phyloP scores from a whole-genome alignment of 2,113 vertebrate species.

The Toxostoma redivivum region DNA sequence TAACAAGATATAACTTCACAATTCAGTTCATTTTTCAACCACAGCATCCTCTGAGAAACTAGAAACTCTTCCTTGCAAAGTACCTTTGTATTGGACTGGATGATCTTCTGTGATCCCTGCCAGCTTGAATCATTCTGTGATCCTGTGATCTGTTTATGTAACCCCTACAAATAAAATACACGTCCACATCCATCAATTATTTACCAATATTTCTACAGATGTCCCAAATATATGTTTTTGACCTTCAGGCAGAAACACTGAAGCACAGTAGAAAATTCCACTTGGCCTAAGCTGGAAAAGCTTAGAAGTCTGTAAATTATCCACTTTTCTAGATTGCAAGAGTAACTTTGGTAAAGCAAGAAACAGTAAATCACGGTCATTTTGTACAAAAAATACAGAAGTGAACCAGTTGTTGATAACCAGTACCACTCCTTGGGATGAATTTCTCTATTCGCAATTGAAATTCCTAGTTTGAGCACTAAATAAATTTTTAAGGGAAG shows the following conservation, averaged over 20 bases:
- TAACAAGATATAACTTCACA: not conserved
- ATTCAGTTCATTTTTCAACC: not conserved
- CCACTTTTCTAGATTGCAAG: not conserved
- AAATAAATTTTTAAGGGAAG: not conserved
- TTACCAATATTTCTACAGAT: slow-evolving; percentile 6
- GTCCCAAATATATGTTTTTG: not conserved
- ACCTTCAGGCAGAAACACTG: not conserved
- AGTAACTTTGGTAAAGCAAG: not conserved
- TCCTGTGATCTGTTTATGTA: not conserved
- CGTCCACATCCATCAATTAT: slow-evolving; percentile 11
- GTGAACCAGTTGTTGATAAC: not conserved
- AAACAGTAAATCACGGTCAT: not conserved
- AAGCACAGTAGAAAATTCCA: slow-evolving; percentile 3
- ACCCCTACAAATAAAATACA: slow-evolving; percentile 24
- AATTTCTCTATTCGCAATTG: not conserved
- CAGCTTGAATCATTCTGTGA: not conserved
- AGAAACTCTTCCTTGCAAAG: not conserved
- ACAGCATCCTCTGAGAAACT: not conserved
- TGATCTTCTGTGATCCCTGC: not conserved
- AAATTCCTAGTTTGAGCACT: not conserved
- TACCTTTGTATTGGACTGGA: not conserved
- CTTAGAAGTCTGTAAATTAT: not conserved
- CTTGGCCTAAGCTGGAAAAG: not conserved
- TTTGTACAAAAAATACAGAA: not conserved
- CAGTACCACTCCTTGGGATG: not conserved